These are phyloP conservation scores for Armadillidium nasatum DNA, from an alignment of 1,140 invertebrate genomes.

Conservation along the genomic window DNA sequence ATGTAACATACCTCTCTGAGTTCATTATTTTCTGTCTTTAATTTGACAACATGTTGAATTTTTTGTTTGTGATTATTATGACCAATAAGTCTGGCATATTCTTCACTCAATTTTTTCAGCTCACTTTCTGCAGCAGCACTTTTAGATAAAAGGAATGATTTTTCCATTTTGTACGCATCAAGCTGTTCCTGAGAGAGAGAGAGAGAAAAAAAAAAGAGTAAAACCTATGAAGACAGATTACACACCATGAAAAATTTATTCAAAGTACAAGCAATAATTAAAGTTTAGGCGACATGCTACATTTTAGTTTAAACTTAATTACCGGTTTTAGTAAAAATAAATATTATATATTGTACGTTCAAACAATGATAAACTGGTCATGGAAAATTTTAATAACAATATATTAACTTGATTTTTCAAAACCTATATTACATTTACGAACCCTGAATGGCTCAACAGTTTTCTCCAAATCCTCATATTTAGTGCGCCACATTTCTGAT, in stretches of 20 bases:
- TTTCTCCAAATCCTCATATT: no score
- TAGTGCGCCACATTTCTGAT: no score
- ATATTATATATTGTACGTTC: no score
- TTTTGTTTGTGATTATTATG: conserved; percentile 66
- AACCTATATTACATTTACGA: no score
- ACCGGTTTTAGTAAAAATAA: no score
- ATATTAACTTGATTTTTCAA: no score
- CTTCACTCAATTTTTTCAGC: conserved; percentile 55
- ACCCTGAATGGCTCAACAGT: no score
- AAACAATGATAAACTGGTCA: no score
- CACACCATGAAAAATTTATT: background rate
- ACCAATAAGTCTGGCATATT: conserved; percentile 60
- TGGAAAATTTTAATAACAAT: no score
- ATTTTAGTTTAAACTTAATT: background rate
- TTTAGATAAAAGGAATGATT: conserved; percentile 48
- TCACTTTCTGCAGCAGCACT: conserved; percentile 50
- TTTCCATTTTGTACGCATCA: conserved; percentile 52
- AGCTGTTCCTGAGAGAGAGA: conserved; percentile 49
- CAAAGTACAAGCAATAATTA: conserved; percentile 2
- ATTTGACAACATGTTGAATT: conserved; percentile 60
- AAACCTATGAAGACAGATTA: background rate
- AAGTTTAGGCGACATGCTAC: background rate
- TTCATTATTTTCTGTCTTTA: conserved; percentile 58
- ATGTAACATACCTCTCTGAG: conserved; percentile 52
- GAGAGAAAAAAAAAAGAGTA: no score